Evolutionary conservation across 35 echinoderm and acorn worm genomes (phyloP).

Genomic region (Eucidaris tribuloides): DNA sequence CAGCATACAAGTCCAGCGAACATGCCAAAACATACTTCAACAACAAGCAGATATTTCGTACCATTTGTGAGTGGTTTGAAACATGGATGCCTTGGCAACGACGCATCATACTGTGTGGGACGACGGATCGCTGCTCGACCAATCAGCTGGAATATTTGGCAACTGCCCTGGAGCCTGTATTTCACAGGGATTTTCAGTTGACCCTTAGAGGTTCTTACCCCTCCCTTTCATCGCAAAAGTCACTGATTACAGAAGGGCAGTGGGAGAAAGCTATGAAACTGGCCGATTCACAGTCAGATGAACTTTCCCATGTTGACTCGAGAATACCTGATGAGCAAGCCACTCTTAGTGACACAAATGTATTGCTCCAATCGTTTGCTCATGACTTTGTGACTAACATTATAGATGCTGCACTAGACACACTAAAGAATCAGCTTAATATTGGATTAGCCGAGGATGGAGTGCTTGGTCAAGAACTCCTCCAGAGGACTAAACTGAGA

Average conservation of each 20-base stretch:
- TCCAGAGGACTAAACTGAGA: background rate
- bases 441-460: no score
- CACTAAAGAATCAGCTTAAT: no score
- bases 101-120: slow-evolving; percentile 79
- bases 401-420: slow-evolving; percentile 29
- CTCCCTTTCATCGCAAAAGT: slow-evolving; percentile 5
- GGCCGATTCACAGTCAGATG: no score
- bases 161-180: slow-evolving; percentile 93
- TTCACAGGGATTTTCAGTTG: slow-evolving; percentile 83
- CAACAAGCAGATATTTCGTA: slow-evolving; percentile 70
- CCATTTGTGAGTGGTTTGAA: slow-evolving; percentile 88
- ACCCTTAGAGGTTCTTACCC: slow-evolving; percentile 75
- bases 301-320: no score
- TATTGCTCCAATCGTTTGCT: no score
- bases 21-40: slow-evolving; percentile 46
- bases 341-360: no score
- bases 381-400: slow-evolving; percentile 40
- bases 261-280: slow-evolving; percentile 14
- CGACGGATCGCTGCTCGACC: slow-evolving; percentile 68
- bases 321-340: no score
- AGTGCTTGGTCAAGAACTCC: no score
- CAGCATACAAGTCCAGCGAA: slow-evolving; percentile 8
- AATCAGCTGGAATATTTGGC: slow-evolving; percentile 82
- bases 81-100: slow-evolving; percentile 89
- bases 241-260: background rate